Conservation (phyloP, 2,113 vertebrate genomes). For the Sterrhoptilus dennistouni region DNA sequence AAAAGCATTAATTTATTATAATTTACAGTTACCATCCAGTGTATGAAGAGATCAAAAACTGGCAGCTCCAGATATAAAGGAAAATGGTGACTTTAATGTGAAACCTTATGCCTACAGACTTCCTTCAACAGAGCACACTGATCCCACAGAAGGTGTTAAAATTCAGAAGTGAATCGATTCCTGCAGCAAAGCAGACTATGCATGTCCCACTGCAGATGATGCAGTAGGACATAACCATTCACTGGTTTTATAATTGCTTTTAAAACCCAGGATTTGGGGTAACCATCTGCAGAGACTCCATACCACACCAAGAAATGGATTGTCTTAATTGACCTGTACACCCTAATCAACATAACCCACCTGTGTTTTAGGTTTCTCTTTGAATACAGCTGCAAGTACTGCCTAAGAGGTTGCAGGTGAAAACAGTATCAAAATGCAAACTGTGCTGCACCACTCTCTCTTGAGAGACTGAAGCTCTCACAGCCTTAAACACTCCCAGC, state of each 20-base stretch:
- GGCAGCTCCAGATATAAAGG: neutral
- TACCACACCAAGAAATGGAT: neutral
- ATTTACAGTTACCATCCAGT: neutral
- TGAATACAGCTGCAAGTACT: neutral
- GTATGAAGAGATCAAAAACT: neutral
- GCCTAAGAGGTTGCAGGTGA: neutral
- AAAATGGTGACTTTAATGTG: neutral
- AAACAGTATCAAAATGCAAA: neutral
- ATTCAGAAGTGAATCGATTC: neutral
- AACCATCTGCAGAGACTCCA: neutral
- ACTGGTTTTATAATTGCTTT: neutral
- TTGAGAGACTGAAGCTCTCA: neutral
- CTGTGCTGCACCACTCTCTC: neutral
- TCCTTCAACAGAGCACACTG: neutral
- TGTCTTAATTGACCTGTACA: neutral
- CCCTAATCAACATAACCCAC: neutral
- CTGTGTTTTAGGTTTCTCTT: neutral
- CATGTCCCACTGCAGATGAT: neutral
- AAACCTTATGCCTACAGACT: neutral
- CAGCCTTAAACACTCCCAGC: neutral
- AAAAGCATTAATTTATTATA: neutral
- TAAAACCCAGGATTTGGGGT: accelerated
- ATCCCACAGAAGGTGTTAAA: neutral
- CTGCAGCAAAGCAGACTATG: neutral
- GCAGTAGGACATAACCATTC: neutral